Evolutionary conservation across 2,113 vertebrate species (phyloP), one percentile per base, ranked within the genome.

Genomic region (Todiramphus chloris): DNA sequence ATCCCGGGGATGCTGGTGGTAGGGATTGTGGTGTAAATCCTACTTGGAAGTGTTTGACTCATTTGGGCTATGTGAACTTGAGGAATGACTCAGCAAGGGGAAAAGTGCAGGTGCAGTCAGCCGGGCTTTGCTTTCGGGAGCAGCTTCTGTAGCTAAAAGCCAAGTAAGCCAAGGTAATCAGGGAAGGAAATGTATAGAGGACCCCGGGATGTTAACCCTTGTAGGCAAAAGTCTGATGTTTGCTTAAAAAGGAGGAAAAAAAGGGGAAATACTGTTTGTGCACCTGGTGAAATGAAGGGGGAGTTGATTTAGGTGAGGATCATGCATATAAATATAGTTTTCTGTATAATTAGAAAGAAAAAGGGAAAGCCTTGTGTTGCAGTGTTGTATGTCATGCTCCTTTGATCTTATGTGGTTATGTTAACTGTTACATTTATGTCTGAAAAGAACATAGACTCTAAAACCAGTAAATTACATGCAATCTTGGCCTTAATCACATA

Each of bases 41-140:
- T 60, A 39, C 55, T 53, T 2, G 2, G 28, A 90, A 90, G 11
- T 7, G 14, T 46, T 75, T 72, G 63, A 39, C 35, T 92, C 16
- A 2, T n/a, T 31, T 90, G 51, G 46, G 35, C 53, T 88, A 3
- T 35, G 43, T 56, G 68, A 91, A 87, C 74, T 90, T 53, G 70
- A 79, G 62, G 67, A 70, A 68, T 91, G 89, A 94, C 78, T 94
- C 90, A 37, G 91, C 81, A 88, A 91, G 67, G 62, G 74, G 50
- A 77, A 78, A 72, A 84, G 58, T 41, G 62, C 77, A 66, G 79
- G 67, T 80, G 63, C 77, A 62, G 39, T 67, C 60, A 75, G 81
- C n/a, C 72, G 35, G 78, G 53, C 39, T 92, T 89, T 86, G 21
- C 62, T 41, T 90, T 69, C 73, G 81, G 79, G 67, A 90, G 48